These are phyloP conservation scores for Promerops cafer DNA, from an alignment of 2,113 vertebrate genomes.

Conservation along the genomic window DNA sequence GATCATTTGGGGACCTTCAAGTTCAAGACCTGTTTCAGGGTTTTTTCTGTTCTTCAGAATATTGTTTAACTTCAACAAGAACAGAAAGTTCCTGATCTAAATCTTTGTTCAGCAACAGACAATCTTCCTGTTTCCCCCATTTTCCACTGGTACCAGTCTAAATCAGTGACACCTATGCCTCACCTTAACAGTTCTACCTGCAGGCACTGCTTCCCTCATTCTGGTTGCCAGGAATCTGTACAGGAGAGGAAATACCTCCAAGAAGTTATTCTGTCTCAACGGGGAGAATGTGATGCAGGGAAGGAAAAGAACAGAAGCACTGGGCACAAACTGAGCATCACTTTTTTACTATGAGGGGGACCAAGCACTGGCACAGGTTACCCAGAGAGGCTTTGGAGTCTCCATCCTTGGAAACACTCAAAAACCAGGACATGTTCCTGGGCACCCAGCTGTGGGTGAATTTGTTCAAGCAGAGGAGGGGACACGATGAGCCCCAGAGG, in stretches of 20 bases:
- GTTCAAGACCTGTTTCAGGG: neutral
- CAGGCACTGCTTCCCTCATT: neutral
- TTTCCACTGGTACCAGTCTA: neutral
- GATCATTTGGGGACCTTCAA: neutral
- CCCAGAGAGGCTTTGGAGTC: neutral
- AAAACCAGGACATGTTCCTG: neutral
- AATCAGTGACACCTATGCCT: neutral
- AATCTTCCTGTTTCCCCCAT: neutral
- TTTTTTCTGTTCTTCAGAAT: neutral
- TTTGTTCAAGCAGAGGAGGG: neutral
- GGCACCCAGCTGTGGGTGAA: neutral
- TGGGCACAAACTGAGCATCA: neutral
- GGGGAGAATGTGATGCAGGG: accelerated
- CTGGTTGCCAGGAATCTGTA: neutral
- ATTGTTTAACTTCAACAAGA: neutral
- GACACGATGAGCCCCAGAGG: neutral
- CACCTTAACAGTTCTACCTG: neutral
- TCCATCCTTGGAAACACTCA: neutral
- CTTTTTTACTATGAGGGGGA: neutral
- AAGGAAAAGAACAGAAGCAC: neutral
- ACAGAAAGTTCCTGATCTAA: neutral
- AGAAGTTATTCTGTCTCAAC: neutral
- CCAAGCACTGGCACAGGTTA: neutral
- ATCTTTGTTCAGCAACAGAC: neutral
- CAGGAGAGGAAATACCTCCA: neutral